Conservation (phyloP, 2,113 vertebrate genomes). For the Bufo bufo region DNA sequence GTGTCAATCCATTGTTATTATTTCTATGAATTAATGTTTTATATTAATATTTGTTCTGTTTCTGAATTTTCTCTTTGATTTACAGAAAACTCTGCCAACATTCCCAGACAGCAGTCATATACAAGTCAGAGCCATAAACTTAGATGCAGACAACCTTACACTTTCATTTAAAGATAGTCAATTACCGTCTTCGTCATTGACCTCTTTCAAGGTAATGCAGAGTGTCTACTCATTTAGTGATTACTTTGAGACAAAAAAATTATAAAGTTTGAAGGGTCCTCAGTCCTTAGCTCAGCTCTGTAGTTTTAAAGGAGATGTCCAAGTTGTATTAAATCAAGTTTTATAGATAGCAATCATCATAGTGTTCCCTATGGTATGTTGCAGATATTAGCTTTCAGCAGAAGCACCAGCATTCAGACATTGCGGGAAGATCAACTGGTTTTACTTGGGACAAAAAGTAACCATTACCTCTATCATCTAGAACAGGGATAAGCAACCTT, state of each 20-base stretch:
- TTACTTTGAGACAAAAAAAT: neutral
- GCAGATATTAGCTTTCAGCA: too few species aligned
- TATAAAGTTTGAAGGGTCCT: too few species aligned
- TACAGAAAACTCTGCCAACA: constrained; percentile 83
- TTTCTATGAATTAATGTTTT: neutral
- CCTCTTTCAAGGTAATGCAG: neutral
- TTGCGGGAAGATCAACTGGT: too few species aligned
- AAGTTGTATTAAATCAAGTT: too few species aligned
- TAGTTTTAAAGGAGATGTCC: too few species aligned
- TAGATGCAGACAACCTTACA: constrained; percentile 58
- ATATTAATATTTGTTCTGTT: neutral
- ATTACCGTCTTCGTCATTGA: neutral
- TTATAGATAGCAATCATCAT: too few species aligned
- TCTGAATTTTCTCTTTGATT: constrained; percentile 19
- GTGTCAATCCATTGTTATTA: neutral
- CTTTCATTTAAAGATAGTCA: neutral
- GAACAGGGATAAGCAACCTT: too few species aligned
- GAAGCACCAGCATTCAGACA: too few species aligned
- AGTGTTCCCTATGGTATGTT: too few species aligned
- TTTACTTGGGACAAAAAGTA: too few species aligned
- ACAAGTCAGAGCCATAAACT: constrained; percentile 87
- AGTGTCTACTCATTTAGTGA: neutral
- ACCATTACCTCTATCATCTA: too few species aligned
- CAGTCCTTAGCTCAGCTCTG: too few species aligned
- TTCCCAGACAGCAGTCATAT: constrained; percentile 76